Percentiles rank a stretch among this genome's conserved stretches.
Conservation (phyloP, 2,888 invertebrate species). For the Calameuta pallipes region DNA sequence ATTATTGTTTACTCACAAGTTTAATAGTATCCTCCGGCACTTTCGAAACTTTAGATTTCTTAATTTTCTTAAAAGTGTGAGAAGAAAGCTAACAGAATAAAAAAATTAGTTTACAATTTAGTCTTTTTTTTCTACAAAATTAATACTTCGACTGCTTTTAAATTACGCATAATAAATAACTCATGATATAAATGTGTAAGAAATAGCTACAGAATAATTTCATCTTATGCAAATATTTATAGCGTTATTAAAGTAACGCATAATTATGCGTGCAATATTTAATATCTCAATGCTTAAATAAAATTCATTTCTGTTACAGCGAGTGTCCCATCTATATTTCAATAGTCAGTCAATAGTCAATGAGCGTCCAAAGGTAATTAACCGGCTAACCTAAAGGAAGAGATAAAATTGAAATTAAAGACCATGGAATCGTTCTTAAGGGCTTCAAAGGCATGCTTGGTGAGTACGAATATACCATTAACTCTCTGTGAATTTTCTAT, state of each 20-base stretch:
- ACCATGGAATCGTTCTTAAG: slow-evolving; percentile 50
- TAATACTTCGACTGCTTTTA: too few relatives aligned
- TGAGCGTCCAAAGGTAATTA: not conserved
- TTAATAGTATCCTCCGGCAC: not conserved
- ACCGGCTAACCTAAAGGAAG: not conserved
- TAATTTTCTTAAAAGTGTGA: not conserved
- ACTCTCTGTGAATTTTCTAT: not conserved
- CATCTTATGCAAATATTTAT: not conserved
- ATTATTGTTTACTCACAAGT: not conserved
- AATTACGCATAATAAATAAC: not conserved
- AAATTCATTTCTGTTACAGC: not conserved
- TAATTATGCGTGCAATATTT: not conserved
- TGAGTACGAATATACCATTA: slow-evolving; percentile 27
- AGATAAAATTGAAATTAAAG: not conserved
- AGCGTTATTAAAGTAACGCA: not conserved
- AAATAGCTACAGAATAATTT: not conserved
- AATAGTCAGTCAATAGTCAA: not conserved
- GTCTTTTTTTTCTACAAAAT: too few relatives aligned
- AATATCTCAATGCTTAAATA: not conserved
- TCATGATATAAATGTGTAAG: not conserved
- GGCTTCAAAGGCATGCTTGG: slow-evolving; percentile 43
- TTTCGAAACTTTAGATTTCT: not conserved
- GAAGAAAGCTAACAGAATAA: not conserved
- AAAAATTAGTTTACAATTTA: not conserved
- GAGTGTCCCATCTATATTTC: not conserved